Evolutionary conservation across 2,888 invertebrate species (phyloP).

Genomic region (Hoplodrina ambigua): DNA sequence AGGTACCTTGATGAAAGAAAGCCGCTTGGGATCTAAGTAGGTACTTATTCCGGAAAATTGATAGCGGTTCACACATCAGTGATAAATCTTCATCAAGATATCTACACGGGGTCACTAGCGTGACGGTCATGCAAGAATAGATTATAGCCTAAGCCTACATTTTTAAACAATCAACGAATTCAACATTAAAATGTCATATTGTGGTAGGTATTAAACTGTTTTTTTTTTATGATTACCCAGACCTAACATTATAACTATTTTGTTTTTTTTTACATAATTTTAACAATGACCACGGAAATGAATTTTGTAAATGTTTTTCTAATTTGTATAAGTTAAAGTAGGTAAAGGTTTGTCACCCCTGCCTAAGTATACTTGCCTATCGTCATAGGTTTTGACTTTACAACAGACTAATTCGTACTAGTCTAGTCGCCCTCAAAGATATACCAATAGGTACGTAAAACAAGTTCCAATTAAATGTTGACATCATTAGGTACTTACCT

Average conservation of each 20-base stretch:
- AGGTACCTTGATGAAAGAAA: slow-evolving; percentile 31
- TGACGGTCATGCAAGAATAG: slow-evolving; percentile 24
- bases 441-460: no score
- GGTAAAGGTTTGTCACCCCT: no score
- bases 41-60: slow-evolving; percentile 11
- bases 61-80: neutral
- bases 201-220: neutral
- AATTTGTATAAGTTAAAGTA: no score
- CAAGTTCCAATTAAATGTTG: no score
- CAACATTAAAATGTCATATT: slow-evolving; percentile 1
- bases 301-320: neutral
- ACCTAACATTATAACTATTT: slow-evolving; percentile 21
- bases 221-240: no score
- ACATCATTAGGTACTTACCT: no score
- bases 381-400: no score
- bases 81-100: neutral
- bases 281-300: neutral
- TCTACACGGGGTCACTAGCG: slow-evolving; percentile 2
- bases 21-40: neutral
- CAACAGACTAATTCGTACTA: no score
- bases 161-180: neutral
- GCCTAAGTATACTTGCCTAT: no score
- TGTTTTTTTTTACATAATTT: slow-evolving; percentile 4
- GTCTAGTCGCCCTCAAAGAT: no score
- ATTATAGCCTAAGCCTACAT: neutral